Evolutionary conservation across 2,888 invertebrate species (phyloP).

Genomic region (Leptinotarsa tumamoca): DNA sequence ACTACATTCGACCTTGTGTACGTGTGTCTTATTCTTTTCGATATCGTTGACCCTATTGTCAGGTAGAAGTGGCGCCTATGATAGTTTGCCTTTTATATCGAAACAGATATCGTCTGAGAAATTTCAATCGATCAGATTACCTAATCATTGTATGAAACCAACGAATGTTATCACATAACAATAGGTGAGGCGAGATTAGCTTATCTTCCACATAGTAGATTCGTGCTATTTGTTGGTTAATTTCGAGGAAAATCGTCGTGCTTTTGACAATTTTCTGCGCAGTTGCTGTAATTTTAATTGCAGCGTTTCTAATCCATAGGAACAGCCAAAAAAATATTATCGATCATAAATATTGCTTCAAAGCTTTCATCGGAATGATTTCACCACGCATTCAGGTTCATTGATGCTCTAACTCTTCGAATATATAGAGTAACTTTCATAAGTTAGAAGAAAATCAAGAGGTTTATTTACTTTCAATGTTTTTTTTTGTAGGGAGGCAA

Average conservation of each 20-base stretch:
- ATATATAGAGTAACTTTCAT: no score
- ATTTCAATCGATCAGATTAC: slow-evolving; percentile 24
- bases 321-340: slow-evolving; percentile 3
- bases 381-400: neutral
- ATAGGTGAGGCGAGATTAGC: slow-evolving; percentile 31
- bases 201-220: slow-evolving; percentile 16
- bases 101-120: slow-evolving; percentile 10
- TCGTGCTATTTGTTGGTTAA: slow-evolving; percentile 11
- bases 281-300: neutral
- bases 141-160: slow-evolving; percentile 30
- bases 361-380: neutral
- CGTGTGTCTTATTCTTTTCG: slow-evolving; percentile 8
- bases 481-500: no score
- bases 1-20: slow-evolving; percentile 12
- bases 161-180: slow-evolving; percentile 40
- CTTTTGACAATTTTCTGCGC: slow-evolving; percentile 18
- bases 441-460: no score
- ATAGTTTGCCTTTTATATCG: slow-evolving; percentile 20
- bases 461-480: no score
- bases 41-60: slow-evolving; percentile 17
- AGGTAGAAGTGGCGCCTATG: slow-evolving; percentile 6
- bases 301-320: neutral
- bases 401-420: neutral
- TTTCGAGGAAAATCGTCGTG: slow-evolving; percentile 14
- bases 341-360: no score